Base-by-base conservation (phyloP, 2,888 invertebrate species). In the Keiferia lycopersicella region DNA sequence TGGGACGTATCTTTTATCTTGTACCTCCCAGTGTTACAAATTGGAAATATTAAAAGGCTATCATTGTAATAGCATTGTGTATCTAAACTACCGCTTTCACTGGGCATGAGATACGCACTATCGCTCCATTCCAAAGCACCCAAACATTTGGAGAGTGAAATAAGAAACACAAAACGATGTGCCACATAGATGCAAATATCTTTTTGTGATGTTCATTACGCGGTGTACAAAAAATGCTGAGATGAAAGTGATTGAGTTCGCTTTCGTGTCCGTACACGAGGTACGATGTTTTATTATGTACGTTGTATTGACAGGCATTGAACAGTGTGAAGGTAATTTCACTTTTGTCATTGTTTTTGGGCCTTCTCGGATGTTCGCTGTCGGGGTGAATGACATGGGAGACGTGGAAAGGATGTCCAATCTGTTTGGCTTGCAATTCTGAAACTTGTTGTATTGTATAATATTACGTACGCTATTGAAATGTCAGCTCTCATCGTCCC, bases 171-270 rank as follows among this genome's bases (percentile, higher is more conserved):
- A 78, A 87, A 88, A 74, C 78, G 87, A 88, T 88, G 88, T 88
- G 83, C 84, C 83, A 88, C 83, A 88, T 88, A 88, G 88, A 88
- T 88, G 88, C 83, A 81, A 84, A 86, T 82, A 84, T 83, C 72
- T 86, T 86, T 83, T 86, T 84, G 82, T 86, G 77, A 78, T 80
- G 82, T 84, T 84, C 87, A 83, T 86, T 83, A 85, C 83, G 73
- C 66, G 70, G 73, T 73, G 77, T 73, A 81, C 77, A 82, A 80
- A 86, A 80, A 86, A 81, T 79, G 73, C 73, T 63, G 69, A 83
- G 84, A 90, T 86, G 90, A 90, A 90, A 90, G 90, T 88, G 87
- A 87, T 53, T 53, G 51, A 53, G 51, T 53, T 53, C 51, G 51
- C 51, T 53, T 53, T 53, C 51, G 51, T 53, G 51, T 53, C 22